Evolutionary conservation across 1,140 invertebrate genomes (phyloP), one percentile per base, ranked within the genome.

Genomic region (Diploscapter pachys): DNA sequence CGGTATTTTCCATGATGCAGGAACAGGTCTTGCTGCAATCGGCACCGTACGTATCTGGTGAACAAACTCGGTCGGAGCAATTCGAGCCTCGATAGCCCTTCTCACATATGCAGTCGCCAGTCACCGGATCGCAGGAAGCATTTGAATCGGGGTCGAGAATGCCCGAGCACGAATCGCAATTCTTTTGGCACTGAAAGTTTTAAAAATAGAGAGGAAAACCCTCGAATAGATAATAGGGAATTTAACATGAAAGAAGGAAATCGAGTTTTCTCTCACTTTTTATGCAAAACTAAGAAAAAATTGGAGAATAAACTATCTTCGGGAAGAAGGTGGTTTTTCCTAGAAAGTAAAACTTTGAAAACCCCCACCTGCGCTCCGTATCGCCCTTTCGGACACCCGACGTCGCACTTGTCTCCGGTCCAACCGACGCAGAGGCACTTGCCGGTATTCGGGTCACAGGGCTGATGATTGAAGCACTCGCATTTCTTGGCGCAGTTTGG

Each of bases 401-500:
- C 85, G 66, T 91, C 89, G 82, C 94, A 96, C 67, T 90, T 81
- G 57, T 11, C 81, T 71, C 50, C 87, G 90, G 88, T 92, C 91
- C 91, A 94, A 68, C 93, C 93, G 59, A 90, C 89, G 85, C 94
- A 96, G 74, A 89, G 89, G 85, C 93, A 95, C 76, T 89, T 87
- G 2, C 94, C 93, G 51, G 88, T 91, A 53, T 89, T 88, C n/a
- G 91, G 90, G 86, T 92, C 90, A 86, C 96, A 99, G 11, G 88
- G 88, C 31, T 93, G 94, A 59, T 90, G 90, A 86, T 98, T 98
- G 85, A 96, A 92, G 87, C 96, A 99, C 3, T 90, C 89, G 85
- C 96, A 98, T 63, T 92, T 89, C 52, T 90, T 90, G 77, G 91
- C 91, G 81, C 95, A 97, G 69, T 91, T 89, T 13, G 88, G 86